A percentile compares a stretch with the other conserved stretches of the same genome.
phyloP scores from a whole-genome alignment of 2,797 vertebrate genomes.

The Coranthus polyacanthus region DNA sequence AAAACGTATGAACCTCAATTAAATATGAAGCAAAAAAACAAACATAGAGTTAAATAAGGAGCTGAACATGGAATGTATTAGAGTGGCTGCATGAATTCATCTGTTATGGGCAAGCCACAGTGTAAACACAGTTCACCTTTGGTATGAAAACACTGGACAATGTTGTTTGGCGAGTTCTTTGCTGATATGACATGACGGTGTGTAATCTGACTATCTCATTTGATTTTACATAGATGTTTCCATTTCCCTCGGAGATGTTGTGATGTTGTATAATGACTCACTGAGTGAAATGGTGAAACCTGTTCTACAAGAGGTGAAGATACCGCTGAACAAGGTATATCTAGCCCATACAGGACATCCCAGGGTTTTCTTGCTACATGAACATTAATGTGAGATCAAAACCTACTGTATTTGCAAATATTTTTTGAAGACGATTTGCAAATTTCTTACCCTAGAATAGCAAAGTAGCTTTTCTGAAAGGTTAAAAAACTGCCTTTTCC shows the following conservation, averaged over 20 bases:
- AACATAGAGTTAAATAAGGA: too few relatives aligned
- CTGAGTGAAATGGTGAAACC: constrained; percentile 45
- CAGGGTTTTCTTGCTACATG: too few relatives aligned
- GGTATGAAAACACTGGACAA: background rate
- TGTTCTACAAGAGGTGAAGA: constrained; percentile 56
- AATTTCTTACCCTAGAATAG: too few relatives aligned
- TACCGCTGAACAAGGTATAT: constrained; percentile 82
- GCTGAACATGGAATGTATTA: background rate
- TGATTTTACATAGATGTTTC: constrained; percentile 68
- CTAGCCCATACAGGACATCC: background rate
- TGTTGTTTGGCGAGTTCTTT: constrained; percentile 2
- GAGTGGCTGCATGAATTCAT: background rate
- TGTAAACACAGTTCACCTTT: background rate
- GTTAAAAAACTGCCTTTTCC: too few relatives aligned
- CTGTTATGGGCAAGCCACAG: background rate
- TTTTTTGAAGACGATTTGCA: too few relatives aligned
- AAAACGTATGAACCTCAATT: constrained; percentile 64
- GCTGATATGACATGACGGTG: background rate
- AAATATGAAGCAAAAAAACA: background rate
- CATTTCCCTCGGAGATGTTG: constrained; percentile 76
- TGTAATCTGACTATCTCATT: constrained; percentile 4
- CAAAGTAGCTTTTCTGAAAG: too few relatives aligned
- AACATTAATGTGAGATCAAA: too few relatives aligned
- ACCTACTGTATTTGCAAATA: too few relatives aligned
- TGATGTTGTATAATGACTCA: constrained; percentile 62